Evolutionary conservation across 2,113 vertebrate species (phyloP), one percentile per base, ranked within the genome.

Genomic region (Octodon degus): DNA sequence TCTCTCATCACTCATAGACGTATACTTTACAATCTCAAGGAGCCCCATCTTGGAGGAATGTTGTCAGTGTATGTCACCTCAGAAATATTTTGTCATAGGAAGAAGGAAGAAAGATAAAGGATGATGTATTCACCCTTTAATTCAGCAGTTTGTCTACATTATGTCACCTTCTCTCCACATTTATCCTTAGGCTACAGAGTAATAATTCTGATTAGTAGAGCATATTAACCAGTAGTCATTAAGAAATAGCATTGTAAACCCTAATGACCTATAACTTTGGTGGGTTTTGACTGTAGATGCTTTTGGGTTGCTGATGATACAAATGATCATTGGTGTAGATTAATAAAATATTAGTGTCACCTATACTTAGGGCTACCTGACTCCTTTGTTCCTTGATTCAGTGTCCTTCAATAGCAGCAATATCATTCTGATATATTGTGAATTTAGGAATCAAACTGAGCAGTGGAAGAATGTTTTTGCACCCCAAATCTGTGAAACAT

Each of bases 81-180:
- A 87, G 58, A 74, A 83, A 81, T 67, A 76, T 79, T 89, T 90
- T 72, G 62, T 87, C 76, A 82, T 24, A 19, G 22, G 19, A 88
- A n/a, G 81, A 55, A 86, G 24, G 34, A 82, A 81, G 62, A 34
- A 95, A 67, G 22, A 70, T 68, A 81, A 93, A 94, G 30, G 67
- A 79, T 95, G 32, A 72, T 74, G 11, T 77, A 83, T 53, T 96
- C 67, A 94, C 58, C 7, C 27, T 67, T 93, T 68, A 5, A 2
- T 74, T 85, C 14, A 86, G 27, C 14, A 84, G 67, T 72, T 94
- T 80, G 30, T 5, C 58, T 68, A 47, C 27, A 20, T 7, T 2
- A 74, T 22, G 4, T 30, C 32, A 70, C 7, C 25, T 12, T 67
- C 55, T 81, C 30, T 19, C 27, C 14, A 58, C 50, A 32, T 88